These are phyloP conservation scores for Antennarius maculatus DNA, from an alignment of 2,797 vertebrate species.

Conservation along the genomic window DNA sequence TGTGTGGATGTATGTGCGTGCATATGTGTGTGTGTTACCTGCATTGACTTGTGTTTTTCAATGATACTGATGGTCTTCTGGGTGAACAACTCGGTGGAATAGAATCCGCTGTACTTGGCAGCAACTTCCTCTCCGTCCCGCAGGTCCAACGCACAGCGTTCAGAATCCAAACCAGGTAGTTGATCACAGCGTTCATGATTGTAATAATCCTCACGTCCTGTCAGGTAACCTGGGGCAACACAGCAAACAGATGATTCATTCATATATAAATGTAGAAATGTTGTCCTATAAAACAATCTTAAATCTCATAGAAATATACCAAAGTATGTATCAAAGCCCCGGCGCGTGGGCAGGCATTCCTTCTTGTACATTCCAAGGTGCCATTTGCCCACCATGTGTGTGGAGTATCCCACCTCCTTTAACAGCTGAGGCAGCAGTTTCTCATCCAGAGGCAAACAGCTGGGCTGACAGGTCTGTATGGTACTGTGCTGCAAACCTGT, in stretches of 20 bases:
- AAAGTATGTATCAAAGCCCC: conserved; percentile 93
- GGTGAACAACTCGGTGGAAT: conserved; percentile 90
- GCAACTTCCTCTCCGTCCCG: conserved; percentile 89
- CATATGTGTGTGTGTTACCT: conserved; percentile 78
- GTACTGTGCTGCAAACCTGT: conserved; percentile 95
- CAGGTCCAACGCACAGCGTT: conserved; percentile 90
- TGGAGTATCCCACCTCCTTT: too few species aligned
- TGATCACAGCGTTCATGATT: conserved; percentile 84
- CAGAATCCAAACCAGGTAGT: conserved; percentile 74
- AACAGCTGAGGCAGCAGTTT: too few species aligned
- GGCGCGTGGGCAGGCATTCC: conserved; percentile 91
- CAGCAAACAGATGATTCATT: background rate
- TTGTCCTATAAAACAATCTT: background rate
- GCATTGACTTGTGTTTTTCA: conserved; percentile 78
- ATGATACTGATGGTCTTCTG: conserved; percentile 84
- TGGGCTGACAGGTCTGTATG: conserved; percentile 94
- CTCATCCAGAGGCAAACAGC: too few species aligned
- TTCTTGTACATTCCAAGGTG: conserved; percentile 96
- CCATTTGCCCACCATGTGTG: conserved; percentile 39
- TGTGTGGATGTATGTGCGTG: too few species aligned
- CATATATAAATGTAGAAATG: background rate
- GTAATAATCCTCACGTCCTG: conserved; percentile 90
- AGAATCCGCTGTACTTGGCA: conserved; percentile 78
- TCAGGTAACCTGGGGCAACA: conserved; percentile 85
- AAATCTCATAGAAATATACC: conserved; percentile 75